Conservation (phyloP, 2,113 vertebrate species). For the Anseranas semipalmata region DNA sequence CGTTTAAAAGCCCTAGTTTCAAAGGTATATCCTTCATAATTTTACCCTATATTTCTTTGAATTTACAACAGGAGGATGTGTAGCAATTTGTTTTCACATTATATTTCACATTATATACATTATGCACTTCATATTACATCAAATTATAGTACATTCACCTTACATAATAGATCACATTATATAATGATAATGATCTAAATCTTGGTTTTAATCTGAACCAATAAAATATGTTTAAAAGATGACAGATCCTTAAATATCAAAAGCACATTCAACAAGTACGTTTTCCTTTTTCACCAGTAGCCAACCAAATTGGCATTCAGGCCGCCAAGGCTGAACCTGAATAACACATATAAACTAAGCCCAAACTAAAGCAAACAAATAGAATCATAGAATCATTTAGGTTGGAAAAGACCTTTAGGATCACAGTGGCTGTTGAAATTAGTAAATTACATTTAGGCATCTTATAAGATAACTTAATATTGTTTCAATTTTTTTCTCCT, state of each 20-base stretch:
- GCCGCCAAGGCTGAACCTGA: background rate
- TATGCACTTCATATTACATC: background rate
- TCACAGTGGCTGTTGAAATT: background rate
- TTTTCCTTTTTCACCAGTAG: background rate
- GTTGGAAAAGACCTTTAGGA: background rate
- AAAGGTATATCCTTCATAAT: background rate
- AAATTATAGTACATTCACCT: accelerated
- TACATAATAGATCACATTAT: background rate
- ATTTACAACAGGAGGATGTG: background rate
- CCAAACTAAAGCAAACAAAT: background rate
- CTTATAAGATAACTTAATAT: background rate
- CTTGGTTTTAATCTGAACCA: background rate
- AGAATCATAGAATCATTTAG: background rate
- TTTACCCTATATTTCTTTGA: background rate
- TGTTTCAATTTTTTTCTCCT: background rate
- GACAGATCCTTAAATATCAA: background rate
- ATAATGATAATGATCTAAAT: background rate
- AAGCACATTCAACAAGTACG: background rate
- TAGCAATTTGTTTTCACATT: background rate
- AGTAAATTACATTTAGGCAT: background rate
- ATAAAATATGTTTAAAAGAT: background rate
- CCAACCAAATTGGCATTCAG: background rate
- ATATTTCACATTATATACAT: background rate
- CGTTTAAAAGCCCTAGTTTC: background rate
- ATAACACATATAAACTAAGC: background rate